Conservation (phyloP, 2,113 vertebrate genomes). For the Abramis brama region DNA sequence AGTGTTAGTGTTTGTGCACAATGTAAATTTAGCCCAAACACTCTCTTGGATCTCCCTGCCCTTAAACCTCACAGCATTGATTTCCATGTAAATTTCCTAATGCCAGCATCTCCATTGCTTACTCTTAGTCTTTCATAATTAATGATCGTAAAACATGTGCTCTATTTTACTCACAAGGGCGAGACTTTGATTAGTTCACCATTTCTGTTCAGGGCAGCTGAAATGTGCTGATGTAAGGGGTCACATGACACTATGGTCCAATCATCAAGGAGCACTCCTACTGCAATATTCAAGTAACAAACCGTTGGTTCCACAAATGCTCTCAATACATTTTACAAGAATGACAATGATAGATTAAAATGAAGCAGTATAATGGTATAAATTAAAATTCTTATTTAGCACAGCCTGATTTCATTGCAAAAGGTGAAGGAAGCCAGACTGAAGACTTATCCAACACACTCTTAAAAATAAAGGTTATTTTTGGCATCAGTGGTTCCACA, state of each 20-base stretch:
- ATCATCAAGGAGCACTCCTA: neutral
- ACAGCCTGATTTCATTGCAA: neutral
- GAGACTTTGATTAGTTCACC: neutral
- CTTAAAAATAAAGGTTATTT: no score
- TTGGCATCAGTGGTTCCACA: no score
- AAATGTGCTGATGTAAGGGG: constrained; percentile 17
- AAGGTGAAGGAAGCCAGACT: neutral
- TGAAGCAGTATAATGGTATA: neutral
- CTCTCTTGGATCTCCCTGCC: neutral
- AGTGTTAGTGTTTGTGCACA: constrained; percentile 17
- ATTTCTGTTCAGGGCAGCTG: constrained; percentile 1
- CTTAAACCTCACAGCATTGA: constrained; percentile 9
- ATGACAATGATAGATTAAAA: neutral
- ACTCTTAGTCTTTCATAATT: constrained; percentile 34
- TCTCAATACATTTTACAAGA: no score
- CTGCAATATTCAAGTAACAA: constrained; percentile 34
- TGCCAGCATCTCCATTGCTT: constrained; percentile 12
- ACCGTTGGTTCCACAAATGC: neutral
- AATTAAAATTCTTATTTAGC: neutral
- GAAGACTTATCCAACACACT: neutral
- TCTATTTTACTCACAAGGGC: constrained; percentile 12
- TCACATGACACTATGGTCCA: neutral
- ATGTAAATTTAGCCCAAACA: neutral
- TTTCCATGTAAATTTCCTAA: neutral
- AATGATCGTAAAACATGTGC: constrained; percentile 7